Base-by-base conservation (phyloP, 2,113 vertebrate genomes). In the Brachyhypopomus gauderio region DNA sequence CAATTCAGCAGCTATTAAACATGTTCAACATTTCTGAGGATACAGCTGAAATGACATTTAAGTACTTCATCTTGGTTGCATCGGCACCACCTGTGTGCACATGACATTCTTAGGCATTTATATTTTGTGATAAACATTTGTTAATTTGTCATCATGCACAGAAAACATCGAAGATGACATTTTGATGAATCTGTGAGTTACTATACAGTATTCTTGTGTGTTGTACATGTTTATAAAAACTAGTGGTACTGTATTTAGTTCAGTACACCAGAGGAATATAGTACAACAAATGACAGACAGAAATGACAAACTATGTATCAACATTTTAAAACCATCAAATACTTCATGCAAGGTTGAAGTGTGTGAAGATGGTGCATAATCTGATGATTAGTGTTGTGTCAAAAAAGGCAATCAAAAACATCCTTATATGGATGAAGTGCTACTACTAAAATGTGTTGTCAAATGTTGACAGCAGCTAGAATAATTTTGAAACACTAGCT, bases 1-100 rank as follows among this genome's bases (percentile, higher is more conserved):
- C 87, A 87, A 85, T 81, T 87, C 87, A 88, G 91, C 90, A 91
- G 91, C 90, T 87, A 86, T 76, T 34, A 25, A 77, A 73, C 20
- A 70, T 74, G 78, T 78, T 84, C 78, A 78, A 75, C 73, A 55
- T 83, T 78, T 70, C 69, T 23, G 30, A 59, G 76, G 45, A 72
- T n/a, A 63, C 3, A 36, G 58, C 23, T 67, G 55, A 56, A 48
- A 64, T 59, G 36, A 30, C 36, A 30, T 82, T 62, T 17, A 56
- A 36, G 38, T 80, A 45, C 73, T 74, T 71, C 20, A 52, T 62
- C 19, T 38, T 6, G 55, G 69, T 23, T 81, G 63, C 75, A 58
- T 74, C 69, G 22, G 70, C 60, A 78, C 73, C 52, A 78, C 71
- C 41, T 70, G 25, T 9, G 71, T 75, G 78, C 52, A 74, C 63